These are phyloP conservation scores for Hypolimnas misippus DNA, from an alignment of 2,888 invertebrate genomes.

Conservation along the genomic window DNA sequence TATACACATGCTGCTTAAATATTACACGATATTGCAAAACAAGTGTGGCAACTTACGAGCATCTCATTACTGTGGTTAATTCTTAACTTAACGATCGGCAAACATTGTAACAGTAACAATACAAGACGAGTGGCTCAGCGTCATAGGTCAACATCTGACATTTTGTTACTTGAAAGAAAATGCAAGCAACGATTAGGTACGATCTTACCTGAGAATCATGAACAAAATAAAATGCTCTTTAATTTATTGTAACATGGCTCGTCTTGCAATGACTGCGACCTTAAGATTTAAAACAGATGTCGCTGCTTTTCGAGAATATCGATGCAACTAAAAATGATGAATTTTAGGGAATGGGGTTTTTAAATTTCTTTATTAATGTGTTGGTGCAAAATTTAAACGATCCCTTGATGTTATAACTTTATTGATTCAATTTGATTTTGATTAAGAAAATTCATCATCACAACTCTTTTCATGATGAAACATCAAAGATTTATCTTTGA, in stretches of 20 bases:
- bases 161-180: slow-evolving; percentile 58
- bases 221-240: slow-evolving; percentile 8
- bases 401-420: too few relatives aligned
- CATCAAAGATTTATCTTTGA: too few relatives aligned
- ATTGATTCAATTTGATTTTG: too few relatives aligned
- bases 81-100: slow-evolving; percentile 38
- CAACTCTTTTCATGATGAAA: too few relatives aligned
- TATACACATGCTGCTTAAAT: background rate
- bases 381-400: too few relatives aligned
- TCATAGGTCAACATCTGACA: slow-evolving; percentile 80
- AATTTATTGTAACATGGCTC: slow-evolving; percentile 8
- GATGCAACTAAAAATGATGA: too few relatives aligned
- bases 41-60: slow-evolving; percentile 1
- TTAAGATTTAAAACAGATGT: too few relatives aligned
- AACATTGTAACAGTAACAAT: slow-evolving; percentile 8
- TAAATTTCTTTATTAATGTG: too few relatives aligned
- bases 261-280: background rate
- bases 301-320: too few relatives aligned
- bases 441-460: too few relatives aligned
- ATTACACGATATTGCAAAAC: slow-evolving; percentile 1
- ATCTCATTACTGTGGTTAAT: slow-evolving; percentile 29
- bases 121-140: slow-evolving; percentile 63
- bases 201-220: background rate
- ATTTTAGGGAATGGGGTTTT: too few relatives aligned
- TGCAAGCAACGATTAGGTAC: slow-evolving; percentile 1